Conservation (phyloP, 2,888 invertebrate species). For the Tethea ocularis region DNA sequence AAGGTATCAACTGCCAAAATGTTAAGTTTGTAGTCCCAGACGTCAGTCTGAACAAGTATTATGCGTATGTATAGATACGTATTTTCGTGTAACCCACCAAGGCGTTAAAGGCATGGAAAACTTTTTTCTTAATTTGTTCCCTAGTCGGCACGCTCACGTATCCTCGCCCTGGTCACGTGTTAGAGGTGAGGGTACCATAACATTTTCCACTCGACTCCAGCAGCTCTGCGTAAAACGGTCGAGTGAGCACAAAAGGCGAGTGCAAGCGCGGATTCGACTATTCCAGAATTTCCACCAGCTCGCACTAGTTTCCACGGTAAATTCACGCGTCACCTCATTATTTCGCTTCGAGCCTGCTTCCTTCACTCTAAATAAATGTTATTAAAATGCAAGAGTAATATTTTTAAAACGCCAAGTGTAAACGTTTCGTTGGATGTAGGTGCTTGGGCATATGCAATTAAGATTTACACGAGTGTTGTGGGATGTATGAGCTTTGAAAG, state of each 20-base stretch:
- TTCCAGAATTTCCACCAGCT: conserved; percentile 27
- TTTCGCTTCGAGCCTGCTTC: conserved; percentile 61
- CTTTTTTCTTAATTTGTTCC: not conserved
- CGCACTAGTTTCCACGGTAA: conserved; percentile 37
- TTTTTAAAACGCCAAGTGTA: conserved; percentile 65
- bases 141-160: not conserved
- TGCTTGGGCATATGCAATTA: conserved; percentile 59
- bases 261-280: conserved; percentile 39
- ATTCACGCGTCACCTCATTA: conserved; percentile 72
- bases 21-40: too few species aligned
- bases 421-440: conserved; percentile 44
- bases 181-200: conserved; percentile 53
- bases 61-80: too few species aligned
- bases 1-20: too few species aligned
- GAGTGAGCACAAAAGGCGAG: conserved; percentile 51
- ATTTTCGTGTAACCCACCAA: not conserved
- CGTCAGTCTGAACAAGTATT: too few species aligned
- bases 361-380: conserved; percentile 65
- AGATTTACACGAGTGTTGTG: conserved; percentile 50
- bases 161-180: conserved; percentile 12
- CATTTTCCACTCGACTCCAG: conserved; percentile 48
- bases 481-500: conserved; percentile 42
- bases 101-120: not conserved
- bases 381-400: conserved; percentile 74
- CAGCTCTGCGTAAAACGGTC: conserved; percentile 37